These are phyloP conservation scores for Druceiella hillmani DNA, from an alignment of 2,888 invertebrate species.

Conservation along the genomic window DNA sequence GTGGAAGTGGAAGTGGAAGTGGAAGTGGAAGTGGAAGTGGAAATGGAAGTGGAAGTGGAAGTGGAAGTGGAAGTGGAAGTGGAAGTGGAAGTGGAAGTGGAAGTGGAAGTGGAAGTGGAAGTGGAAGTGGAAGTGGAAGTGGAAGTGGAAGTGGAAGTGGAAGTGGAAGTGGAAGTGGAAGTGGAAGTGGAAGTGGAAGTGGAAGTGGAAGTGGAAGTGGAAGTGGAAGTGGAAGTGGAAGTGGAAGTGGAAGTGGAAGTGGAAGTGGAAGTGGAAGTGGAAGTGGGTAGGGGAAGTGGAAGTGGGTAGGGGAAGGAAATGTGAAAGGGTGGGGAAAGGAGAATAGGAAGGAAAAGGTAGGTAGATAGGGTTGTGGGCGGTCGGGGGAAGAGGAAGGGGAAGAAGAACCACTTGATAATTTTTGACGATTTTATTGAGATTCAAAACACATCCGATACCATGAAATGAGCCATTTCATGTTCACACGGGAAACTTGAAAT, in stretches of 20 bases:
- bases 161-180: neutral
- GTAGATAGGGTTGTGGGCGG: neutral
- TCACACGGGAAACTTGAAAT: too few species aligned
- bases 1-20: neutral
- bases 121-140: neutral
- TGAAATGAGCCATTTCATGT: too few species aligned
- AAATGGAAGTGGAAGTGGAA: neutral
- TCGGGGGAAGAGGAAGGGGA: neutral
- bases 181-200: neutral
- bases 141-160: neutral
- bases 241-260: neutral
- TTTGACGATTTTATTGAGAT: too few species aligned
- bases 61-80: neutral
- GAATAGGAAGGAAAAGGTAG: neutral
- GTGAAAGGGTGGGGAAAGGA: neutral
- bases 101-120: neutral
- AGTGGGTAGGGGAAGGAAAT: neutral
- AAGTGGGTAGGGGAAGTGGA: neutral
- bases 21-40: neutral
- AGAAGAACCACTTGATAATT: neutral
- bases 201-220: neutral
- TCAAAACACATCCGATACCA: too few species aligned
- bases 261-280: neutral
- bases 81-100: neutral
- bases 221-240: neutral